A percentile compares a stretch with the other conserved stretches of the same genome.
These are phyloP conservation scores for Tetragonula clypearis DNA, from an alignment of 1,140 invertebrate species.

Conservation along the genomic window DNA sequence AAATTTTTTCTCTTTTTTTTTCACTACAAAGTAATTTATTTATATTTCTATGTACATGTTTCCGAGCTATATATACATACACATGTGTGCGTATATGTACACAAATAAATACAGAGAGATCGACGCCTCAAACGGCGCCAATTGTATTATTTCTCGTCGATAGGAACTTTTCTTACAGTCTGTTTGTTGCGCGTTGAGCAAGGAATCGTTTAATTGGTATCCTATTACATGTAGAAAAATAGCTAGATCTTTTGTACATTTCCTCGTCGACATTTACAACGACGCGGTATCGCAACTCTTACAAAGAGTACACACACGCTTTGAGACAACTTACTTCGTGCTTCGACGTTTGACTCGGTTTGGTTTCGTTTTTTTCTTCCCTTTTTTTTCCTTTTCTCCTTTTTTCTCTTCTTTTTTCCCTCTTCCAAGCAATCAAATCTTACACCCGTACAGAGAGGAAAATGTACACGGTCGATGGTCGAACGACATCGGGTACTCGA, in stretches of 20 bases:
- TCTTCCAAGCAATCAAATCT: neutral
- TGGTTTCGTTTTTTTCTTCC: neutral
- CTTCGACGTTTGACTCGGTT: neutral
- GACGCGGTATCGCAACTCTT: neutral
- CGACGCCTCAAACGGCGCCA: slow-evolving; percentile 13
- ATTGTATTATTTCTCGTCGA: slow-evolving; percentile 61
- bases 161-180: slow-evolving; percentile 81
- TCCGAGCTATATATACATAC: slow-evolving; percentile 16
- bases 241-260: slow-evolving; percentile 39
- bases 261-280: neutral
- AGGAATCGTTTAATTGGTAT: slow-evolving; percentile 39
- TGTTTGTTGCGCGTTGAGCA: slow-evolving; percentile 78
- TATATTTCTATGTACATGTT: slow-evolving; percentile 69
- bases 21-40: slow-evolving; percentile 14
- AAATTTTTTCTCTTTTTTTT: neutral
- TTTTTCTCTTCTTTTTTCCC: too few species aligned
- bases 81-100: slow-evolving; percentile 63
- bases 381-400: too few species aligned
- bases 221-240: slow-evolving; percentile 55
- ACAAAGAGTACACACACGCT: neutral
- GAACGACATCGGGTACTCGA: too few species aligned
- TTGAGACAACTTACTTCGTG: neutral
- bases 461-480: neutral
- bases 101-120: slow-evolving; percentile 80
- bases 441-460: neutral